Percentiles rank a stretch among this genome's conserved stretches.
Conservation (phyloP, 2,113 vertebrate genomes). For the Coracopsis vasa region DNA sequence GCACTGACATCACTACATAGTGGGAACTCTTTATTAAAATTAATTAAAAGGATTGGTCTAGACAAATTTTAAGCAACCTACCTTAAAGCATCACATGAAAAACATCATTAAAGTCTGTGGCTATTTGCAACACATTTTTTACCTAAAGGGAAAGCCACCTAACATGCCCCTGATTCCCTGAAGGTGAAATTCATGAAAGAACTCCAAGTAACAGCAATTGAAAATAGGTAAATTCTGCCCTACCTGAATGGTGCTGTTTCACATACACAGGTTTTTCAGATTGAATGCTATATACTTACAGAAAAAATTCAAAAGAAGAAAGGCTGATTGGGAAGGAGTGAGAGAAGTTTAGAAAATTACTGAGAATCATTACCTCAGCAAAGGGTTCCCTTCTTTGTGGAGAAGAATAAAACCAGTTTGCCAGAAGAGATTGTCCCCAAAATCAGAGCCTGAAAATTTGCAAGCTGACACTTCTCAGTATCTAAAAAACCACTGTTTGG, state of each 20-base stretch:
- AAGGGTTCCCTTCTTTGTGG: not conserved
- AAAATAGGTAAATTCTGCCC: not conserved
- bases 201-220: not conserved
- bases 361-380: not conserved
- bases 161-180: not conserved
- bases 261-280: not conserved
- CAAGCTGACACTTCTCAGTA: not conserved
- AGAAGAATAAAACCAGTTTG: not conserved
- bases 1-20: not conserved
- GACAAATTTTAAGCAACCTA: not conserved
- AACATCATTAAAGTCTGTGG: not conserved
- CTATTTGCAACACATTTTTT: not conserved
- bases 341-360: not conserved
- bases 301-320: not conserved
- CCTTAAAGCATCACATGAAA: not conserved
- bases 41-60: not conserved
- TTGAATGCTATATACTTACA: not conserved
- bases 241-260: not conserved
- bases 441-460: not conserved
- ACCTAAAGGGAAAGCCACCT: not conserved
- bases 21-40: not conserved
- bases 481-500: not conserved
- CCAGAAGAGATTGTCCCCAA: not conserved
- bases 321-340: not conserved
- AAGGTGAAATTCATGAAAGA: not conserved